A percentile compares a stretch with the other conserved stretches of the same genome.
phyloP scores from a whole-genome alignment of 2,113 vertebrate genomes.

The Scytalopus superciliaris region DNA sequence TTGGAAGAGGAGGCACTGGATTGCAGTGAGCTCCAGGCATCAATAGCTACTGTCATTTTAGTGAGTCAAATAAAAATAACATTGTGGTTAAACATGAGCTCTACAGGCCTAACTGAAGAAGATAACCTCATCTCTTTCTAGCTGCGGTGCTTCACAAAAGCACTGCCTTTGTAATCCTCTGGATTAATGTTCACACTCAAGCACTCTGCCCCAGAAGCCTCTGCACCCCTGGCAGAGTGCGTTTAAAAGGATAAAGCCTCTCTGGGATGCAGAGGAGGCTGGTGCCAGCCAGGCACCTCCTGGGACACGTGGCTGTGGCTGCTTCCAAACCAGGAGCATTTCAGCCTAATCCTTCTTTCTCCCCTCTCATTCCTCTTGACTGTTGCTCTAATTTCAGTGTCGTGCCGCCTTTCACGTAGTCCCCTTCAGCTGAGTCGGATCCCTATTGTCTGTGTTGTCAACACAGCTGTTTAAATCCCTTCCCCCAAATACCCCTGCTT shows the following conservation, averaged over 20 bases:
- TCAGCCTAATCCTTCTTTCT: background rate
- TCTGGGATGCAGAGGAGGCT: background rate
- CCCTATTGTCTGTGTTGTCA: slow-evolving; percentile 16
- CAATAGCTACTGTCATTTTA: background rate
- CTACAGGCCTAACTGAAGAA: background rate
- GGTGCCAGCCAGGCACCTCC: background rate
- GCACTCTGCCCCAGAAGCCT: background rate
- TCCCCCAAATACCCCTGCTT: background rate
- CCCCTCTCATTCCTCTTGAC: background rate
- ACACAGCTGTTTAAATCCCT: slow-evolving; percentile 48
- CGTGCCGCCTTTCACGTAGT: background rate
- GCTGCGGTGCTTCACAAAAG: background rate
- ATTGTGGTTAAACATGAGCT: background rate
- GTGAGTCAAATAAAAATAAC: slow-evolving; percentile 33
- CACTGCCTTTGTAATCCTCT: background rate
- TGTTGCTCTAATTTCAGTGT: background rate
- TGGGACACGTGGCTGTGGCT: background rate
- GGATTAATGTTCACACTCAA: background rate
- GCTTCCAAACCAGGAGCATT: background rate
- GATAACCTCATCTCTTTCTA: background rate
- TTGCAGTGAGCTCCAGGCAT: slow-evolving; percentile 6
- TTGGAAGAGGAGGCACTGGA: background rate
- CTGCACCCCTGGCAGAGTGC: background rate
- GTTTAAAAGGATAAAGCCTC: background rate
- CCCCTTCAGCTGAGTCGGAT: slow-evolving; percentile 3